A percentile compares a stretch with the other conserved stretches of the same genome.
phyloP scores from a whole-genome alignment of 2,113 vertebrate species.

The Nyctibius bracteatus region DNA sequence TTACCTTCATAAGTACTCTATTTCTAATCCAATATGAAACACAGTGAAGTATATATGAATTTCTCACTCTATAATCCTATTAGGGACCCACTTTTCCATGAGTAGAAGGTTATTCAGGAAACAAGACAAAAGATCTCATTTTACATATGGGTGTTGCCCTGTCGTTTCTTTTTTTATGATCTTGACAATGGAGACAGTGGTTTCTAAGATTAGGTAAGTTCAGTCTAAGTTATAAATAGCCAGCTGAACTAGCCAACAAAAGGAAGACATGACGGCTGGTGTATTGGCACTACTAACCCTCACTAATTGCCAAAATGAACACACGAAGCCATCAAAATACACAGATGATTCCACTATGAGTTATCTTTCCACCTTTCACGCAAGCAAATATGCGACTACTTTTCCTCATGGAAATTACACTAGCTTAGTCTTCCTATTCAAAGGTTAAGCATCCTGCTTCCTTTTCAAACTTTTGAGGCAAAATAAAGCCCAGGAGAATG shows the following conservation, averaged over 20 bases:
- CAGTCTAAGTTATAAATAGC: not conserved
- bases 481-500: not conserved
- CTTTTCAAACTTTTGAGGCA: not conserved
- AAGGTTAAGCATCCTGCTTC: not conserved
- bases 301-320: not conserved
- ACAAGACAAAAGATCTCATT: not conserved
- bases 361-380: not conserved
- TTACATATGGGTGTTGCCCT: not conserved
- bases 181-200: not conserved
- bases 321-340: not conserved
- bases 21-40: conserved; percentile 7
- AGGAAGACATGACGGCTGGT: not conserved
- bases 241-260: not conserved
- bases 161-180: not conserved
- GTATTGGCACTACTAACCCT: not conserved
- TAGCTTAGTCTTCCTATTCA: not conserved
- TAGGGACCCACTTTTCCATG: not conserved
- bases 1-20: conserved; percentile 13
- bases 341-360: not conserved
- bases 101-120: not conserved
- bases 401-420: not conserved
- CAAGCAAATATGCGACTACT: not conserved
- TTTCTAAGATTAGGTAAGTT: not conserved
- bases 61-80: not conserved
- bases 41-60: not conserved